Evolutionary conservation across 2,113 vertebrate species (phyloP).

Genomic region (Pampusana beccarii): DNA sequence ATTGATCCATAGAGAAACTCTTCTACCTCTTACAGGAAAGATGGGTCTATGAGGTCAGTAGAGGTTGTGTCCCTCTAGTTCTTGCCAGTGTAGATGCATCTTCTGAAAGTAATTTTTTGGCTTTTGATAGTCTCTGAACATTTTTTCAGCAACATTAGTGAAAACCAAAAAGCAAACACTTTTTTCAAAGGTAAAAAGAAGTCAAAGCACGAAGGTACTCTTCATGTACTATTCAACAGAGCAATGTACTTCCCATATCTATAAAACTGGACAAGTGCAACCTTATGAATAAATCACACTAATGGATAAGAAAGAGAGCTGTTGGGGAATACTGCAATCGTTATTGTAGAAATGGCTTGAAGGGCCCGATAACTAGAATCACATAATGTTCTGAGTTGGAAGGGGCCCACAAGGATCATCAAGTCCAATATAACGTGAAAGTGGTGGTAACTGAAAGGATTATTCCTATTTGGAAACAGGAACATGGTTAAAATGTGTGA

Average conservation of each 20-base stretch:
- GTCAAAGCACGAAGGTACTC: background rate
- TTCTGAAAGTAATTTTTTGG: background rate
- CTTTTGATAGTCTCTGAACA: background rate
- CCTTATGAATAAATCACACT: slow-evolving; percentile 14
- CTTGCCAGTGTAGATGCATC: background rate
- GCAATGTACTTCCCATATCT: background rate
- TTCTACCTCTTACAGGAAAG: background rate
- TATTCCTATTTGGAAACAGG: background rate
- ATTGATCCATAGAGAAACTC: background rate
- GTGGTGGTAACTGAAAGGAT: background rate
- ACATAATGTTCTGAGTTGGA: too few species aligned
- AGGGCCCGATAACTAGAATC: background rate
- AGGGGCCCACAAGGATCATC: too few species aligned
- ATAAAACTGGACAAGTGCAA: background rate
- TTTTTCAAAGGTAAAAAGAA: background rate
- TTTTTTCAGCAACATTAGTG: background rate
- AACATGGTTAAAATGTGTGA: background rate
- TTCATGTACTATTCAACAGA: background rate
- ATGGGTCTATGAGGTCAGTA: background rate
- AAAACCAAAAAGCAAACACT: background rate
- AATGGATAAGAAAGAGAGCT: background rate
- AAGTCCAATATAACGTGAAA: background rate
- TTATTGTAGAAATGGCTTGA: background rate
- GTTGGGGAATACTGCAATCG: background rate
- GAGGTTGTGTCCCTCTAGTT: background rate